These are phyloP conservation scores for Junonia oenone DNA, from an alignment of 2,888 invertebrate species.

Conservation along the genomic window DNA sequence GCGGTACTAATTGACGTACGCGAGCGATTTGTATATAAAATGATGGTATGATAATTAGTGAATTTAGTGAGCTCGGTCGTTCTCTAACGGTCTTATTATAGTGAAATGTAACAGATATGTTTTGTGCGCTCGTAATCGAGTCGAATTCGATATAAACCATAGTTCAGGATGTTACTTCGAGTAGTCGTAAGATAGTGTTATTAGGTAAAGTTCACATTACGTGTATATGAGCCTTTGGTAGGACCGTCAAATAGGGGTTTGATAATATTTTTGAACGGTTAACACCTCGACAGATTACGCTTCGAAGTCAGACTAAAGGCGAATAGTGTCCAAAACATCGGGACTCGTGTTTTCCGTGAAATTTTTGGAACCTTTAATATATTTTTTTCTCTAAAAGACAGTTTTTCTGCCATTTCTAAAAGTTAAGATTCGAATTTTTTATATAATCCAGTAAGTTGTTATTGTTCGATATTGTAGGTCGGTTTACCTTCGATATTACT, in stretches of 20 bases:
- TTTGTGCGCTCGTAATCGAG: conserved; percentile 46
- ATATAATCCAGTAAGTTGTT: conserved; percentile 61
- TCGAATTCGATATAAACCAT: conserved; percentile 38
- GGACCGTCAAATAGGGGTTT: conserved; percentile 10
- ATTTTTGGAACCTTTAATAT: conserved; percentile 42
- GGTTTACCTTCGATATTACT: conserved; percentile 49
- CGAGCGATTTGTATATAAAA: conserved; percentile 34
- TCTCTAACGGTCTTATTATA: conserved; percentile 42
- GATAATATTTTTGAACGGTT: conserved; percentile 23
- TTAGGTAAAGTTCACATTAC: conserved; percentile 38
- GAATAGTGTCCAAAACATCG: conserved; percentile 29
- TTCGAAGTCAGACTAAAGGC: conserved; percentile 19
- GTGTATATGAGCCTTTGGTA: conserved; percentile 25
- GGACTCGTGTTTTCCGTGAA: conserved; percentile 39
- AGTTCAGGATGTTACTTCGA: conserved; percentile 50
- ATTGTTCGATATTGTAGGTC: conserved; percentile 56
- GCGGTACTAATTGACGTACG: conserved; percentile 8
- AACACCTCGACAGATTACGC: conserved; percentile 4
- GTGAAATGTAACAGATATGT: conserved; percentile 53
- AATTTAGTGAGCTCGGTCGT: conserved; percentile 49
- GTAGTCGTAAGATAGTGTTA: conserved; percentile 58
- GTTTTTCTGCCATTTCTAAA: conserved; percentile 49
- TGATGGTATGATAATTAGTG: conserved; percentile 45
- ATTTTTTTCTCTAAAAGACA: conserved; percentile 36
- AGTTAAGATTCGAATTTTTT: conserved; percentile 55